Evolutionary conservation across 1,140 invertebrate genomes (phyloP), one percentile per base, ranked within the genome.

Genomic region (Lysiphlebus fabarum): DNA sequence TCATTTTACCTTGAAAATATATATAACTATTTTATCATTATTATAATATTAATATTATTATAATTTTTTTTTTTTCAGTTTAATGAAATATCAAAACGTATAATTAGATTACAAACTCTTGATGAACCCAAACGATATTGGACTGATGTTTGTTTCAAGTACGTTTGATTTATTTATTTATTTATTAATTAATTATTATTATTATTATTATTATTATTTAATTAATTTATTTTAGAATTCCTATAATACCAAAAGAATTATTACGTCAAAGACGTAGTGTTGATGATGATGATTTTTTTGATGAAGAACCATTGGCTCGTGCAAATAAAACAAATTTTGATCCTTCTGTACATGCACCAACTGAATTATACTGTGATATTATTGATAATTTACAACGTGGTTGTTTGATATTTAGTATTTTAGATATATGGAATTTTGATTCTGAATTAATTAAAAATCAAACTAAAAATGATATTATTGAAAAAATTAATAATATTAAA

Each of bases 391-490:
- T 88, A 61, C 77, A 82, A 42, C 75, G 72, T 50, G 80, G 77
- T 41, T 91, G 89, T 67, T 78, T 85, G 44, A 69, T 86, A 58
- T 74, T 81, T 61, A 90, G 85, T 75, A 80, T 90, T 62, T 72
- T 89, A 50, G 87, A 90, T 68, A 75, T 91, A 59, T 91, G 87
- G 87, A 78, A 84, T 34, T 88, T 82, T 68, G 77, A 87, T 70
- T 70, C 73, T 38, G 72, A 74, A 12, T 56, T 76, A 47, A 84
- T 90, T 44, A 68, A 70, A 10, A 77, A 76, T 44, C 69, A 86
- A 49, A 85, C 85, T 2, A 82, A 81, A 65, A 63, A 84, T 51
- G 83, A 89, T 57, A 86, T 90, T 62, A 67, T 89, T 9, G 66
- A 74, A 7, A 82, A 79, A 66, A 68, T 90, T 37, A 88, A 90